Base-by-base conservation (phyloP, 1,140 invertebrate species). In the Drosophila baimaii region DNA sequence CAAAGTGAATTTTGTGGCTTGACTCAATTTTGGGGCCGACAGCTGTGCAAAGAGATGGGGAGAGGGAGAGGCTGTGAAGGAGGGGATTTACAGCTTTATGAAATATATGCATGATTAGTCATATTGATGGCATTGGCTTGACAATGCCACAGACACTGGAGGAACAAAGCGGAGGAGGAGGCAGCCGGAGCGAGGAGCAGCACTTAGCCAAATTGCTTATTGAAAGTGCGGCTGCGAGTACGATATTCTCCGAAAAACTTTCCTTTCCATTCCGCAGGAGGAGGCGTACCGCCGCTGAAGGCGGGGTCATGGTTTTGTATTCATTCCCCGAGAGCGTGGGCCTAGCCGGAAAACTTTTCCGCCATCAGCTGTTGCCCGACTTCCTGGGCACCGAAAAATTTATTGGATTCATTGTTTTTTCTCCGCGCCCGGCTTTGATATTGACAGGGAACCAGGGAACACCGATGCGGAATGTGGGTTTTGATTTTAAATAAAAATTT, bases 151-250 rank as follows among this genome's bases (percentile, higher is more conserved):
- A 76, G 52, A 52, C 49, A n/a, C 43, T 46, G 44, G 27, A 21
- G 19, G 17, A 51, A 8, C 43, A 17, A 47, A 21, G 12, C 33
- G 54, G n/a, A n/a, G n/a, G n/a, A n/a, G n/a, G n/a, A n/a, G 23
- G 41, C n/a, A 39, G 29, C 25, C 46, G n/a, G n/a, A 25, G 23
- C 15, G 39, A 8, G 43, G 25, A 43, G 31, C 23, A 29, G 83
- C 84, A 88, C 84, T 88, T 88, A 88, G 79, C 77, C 77, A 88
- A 88, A 88, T 88, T 88, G 84, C 84, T 88, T 88, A 89, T 88
- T 89, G 86, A 88, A 89, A 83, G 76, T 81, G 74, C 75, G 62
- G 68, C 62, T 73, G 41, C 35, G 46, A 77, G 64, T 61, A 43
- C 35, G 68, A 75, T 58, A 51, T 62, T 64, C 47, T 44, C 62